These are phyloP conservation scores for Paramuricea clavata DNA, from an alignment of 92 coral and sea anemone species.

Conservation along the genomic window DNA sequence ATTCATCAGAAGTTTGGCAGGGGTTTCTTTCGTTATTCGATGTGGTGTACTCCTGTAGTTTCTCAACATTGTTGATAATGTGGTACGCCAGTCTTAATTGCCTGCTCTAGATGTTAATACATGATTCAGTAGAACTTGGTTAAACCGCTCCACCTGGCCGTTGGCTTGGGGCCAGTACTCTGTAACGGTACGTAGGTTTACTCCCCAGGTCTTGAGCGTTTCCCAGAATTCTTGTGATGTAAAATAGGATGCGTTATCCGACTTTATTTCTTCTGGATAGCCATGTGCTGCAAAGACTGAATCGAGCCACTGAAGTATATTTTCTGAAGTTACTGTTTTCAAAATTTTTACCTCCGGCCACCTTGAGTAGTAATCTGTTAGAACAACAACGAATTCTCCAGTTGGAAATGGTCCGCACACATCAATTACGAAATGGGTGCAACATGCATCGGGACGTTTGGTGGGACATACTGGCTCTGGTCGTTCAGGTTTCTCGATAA, in stretches of 20 bases:
- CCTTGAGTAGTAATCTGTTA: conserved; percentile 67
- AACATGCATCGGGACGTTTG: conserved; percentile 59
- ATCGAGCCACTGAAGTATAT: conserved; percentile 14
- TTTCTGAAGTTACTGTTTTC: background rate
- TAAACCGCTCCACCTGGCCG: conserved; percentile 55
- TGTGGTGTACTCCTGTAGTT: conserved; percentile 46
- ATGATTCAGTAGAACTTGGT: conserved; percentile 11
- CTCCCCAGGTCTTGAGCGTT: conserved; percentile 45
- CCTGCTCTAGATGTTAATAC: conserved; percentile 7
- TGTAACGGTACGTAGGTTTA: conserved; percentile 27
- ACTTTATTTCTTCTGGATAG: conserved; percentile 28
- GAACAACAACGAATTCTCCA: conserved; percentile 63
- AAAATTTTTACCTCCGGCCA: conserved; percentile 66
- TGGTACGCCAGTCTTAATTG: conserved; percentile 41
- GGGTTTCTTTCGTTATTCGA: conserved; percentile 34
- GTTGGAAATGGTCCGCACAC: conserved; percentile 77
- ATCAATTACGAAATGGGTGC: conserved; percentile 64
- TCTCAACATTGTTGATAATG: conserved; percentile 38
- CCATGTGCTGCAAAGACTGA: conserved; percentile 34
- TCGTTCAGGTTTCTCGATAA: conserved; percentile 29
- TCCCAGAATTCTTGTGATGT: conserved; percentile 22
- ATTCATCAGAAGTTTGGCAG: conserved; percentile 30
- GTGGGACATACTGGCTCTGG: conserved; percentile 71
- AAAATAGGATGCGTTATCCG: conserved; percentile 56
- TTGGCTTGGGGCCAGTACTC: conserved; percentile 72